Evolutionary conservation across 2,888 invertebrate genomes (phyloP).

Genomic region (Drosophila neotestacea): DNA sequence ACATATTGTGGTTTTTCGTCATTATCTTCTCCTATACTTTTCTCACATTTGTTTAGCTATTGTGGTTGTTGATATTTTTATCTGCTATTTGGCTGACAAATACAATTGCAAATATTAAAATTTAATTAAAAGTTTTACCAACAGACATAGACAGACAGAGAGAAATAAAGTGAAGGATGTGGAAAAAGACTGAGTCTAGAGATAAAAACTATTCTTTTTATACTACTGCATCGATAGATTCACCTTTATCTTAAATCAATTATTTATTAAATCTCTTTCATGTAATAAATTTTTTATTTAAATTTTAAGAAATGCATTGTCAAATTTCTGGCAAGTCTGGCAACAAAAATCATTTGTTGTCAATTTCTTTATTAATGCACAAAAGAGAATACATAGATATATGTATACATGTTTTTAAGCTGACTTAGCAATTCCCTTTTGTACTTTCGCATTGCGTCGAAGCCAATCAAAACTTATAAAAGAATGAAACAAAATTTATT

Average conservation of each 20-base stretch:
- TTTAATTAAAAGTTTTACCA: slow-evolving; percentile 73
- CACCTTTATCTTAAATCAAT: too few relatives aligned
- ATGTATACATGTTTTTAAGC: not conserved
- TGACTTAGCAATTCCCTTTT: slow-evolving; percentile 23
- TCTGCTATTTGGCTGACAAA: slow-evolving; percentile 49
- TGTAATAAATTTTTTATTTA: not conserved
- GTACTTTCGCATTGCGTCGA: slow-evolving; percentile 9
- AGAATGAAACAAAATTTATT: slow-evolving; percentile 33
- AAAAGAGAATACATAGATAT: not conserved
- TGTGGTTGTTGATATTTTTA: slow-evolving; percentile 35
- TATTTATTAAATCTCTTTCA: too few relatives aligned
- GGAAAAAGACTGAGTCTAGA: slow-evolving; percentile 3
- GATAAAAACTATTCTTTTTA: too few relatives aligned
- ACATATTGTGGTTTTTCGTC: slow-evolving; percentile 7
- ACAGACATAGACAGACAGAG: slow-evolving; percentile 9
- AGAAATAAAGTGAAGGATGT: not conserved
- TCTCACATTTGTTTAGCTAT: slow-evolving; percentile 1
- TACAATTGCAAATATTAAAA: slow-evolving; percentile 72
- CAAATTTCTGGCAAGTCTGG: not conserved
- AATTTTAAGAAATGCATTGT: not conserved
- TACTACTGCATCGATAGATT: too few relatives aligned
- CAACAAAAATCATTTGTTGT: slow-evolving; percentile 5
- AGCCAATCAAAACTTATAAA: slow-evolving; percentile 49
- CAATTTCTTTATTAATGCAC: slow-evolving; percentile 7
- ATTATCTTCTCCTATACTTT: slow-evolving; percentile 7